phyloP scores from a whole-genome alignment of 2,888 invertebrate genomes.

The Stenolophus ochropezus region DNA sequence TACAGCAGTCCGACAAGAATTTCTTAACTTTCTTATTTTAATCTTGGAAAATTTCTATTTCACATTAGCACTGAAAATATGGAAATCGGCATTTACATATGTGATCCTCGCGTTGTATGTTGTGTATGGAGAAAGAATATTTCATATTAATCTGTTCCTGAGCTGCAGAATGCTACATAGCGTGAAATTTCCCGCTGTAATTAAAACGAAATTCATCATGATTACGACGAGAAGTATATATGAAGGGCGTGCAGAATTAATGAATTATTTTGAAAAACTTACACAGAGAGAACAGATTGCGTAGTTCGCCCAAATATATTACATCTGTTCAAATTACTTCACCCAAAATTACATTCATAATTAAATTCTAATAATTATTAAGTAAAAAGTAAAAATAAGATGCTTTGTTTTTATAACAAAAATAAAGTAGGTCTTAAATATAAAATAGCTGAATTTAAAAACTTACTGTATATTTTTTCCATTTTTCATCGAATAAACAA shows the following conservation, averaged over 20 bases:
- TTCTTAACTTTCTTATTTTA: conserved; percentile 37
- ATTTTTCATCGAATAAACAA: too few relatives aligned
- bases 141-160: not conserved
- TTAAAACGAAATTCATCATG: conserved; percentile 1
- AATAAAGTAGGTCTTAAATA: too few relatives aligned
- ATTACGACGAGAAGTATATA: not conserved
- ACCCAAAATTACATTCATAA: too few relatives aligned
- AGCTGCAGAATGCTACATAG: not conserved
- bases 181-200: not conserved
- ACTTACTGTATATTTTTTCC: too few relatives aligned
- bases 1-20: conserved; percentile 1
- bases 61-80: conserved; percentile 5
- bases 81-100: conserved; percentile 11
- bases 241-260: not conserved
- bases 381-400: too few relatives aligned
- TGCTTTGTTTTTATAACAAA: too few relatives aligned
- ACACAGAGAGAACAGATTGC: not conserved
- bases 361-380: too few relatives aligned
- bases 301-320: too few relatives aligned
- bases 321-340: too few relatives aligned
- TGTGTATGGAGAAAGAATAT: not conserved
- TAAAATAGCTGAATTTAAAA: too few relatives aligned
- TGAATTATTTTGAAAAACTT: not conserved
- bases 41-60: conserved; percentile 35
- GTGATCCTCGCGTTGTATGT: not conserved